A percentile compares a stretch with the other conserved stretches of the same genome.
phyloP scores from a whole-genome alignment of 2,797 vertebrate species.

The Microctenopoma stevenorrisi region DNA sequence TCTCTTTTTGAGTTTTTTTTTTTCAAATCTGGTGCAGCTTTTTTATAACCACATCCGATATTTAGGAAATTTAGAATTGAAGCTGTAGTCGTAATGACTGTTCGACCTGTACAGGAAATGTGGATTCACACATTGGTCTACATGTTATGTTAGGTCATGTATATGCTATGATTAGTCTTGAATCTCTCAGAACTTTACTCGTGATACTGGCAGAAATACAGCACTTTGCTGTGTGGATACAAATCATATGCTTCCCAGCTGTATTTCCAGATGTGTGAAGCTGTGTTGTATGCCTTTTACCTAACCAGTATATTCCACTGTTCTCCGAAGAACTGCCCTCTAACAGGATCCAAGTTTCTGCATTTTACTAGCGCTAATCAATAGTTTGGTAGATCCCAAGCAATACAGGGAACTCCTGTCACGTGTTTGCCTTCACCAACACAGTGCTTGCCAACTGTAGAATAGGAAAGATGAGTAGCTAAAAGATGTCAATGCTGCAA shows the following conservation, averaged over 20 bases:
- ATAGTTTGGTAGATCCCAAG: conserved; percentile 62
- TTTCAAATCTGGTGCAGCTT: conserved; percentile 37
- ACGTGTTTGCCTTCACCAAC: conserved; percentile 51
- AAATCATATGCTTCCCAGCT: conserved; percentile 21
- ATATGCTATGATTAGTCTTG: conserved; percentile 21
- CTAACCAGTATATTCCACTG: conserved; percentile 46
- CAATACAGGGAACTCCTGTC: conserved; percentile 63
- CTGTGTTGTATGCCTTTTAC: conserved; percentile 36
- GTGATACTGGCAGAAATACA: conserved; percentile 33
- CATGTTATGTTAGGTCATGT: conserved; percentile 27
- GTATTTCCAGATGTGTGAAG: conserved; percentile 40
- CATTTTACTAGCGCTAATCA: conserved; percentile 45
- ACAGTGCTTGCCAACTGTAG: conserved; percentile 38
- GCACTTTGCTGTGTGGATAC: conserved; percentile 47
- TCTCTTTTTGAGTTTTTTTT: conserved; percentile 1
- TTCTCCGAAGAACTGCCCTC: conserved; percentile 52
- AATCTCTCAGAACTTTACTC: conserved; percentile 32
- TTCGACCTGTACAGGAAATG: conserved; percentile 12
- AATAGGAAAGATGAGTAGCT: conserved; percentile 43
- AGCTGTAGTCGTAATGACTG: conserved; percentile 5
- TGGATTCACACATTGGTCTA: conserved; percentile 30
- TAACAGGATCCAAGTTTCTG: conserved; percentile 22
- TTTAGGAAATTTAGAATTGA: conserved; percentile 24
- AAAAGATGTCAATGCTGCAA: conserved; percentile 40
- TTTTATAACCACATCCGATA: conserved; percentile 21